A percentile compares a stretch with the other conserved stretches of the same genome.
phyloP scores from a whole-genome alignment of 2,113 vertebrate species.

The Corythornis cristatus region DNA sequence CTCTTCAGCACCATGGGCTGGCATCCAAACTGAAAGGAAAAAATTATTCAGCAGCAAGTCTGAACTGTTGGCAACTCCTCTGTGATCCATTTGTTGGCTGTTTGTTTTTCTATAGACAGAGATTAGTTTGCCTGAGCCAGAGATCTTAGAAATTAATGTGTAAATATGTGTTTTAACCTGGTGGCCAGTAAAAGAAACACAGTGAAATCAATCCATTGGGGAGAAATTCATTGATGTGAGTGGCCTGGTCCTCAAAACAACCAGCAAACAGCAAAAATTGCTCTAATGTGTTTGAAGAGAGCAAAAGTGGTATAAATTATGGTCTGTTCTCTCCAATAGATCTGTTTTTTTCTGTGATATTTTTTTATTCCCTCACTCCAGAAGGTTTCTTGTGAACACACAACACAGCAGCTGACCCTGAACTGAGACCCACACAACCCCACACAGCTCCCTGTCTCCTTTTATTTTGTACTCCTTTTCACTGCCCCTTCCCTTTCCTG shows the following conservation, averaged over 20 bases:
- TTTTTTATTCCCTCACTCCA: not conserved
- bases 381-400: not conserved
- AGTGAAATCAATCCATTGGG: conserved; percentile 31
- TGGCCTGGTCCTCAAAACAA: not conserved
- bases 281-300: not conserved
- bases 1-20: not conserved
- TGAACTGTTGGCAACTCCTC: conserved; percentile 39
- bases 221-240: not conserved
- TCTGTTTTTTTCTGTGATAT: not conserved
- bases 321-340: not conserved
- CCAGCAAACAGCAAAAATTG: not conserved
- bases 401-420: not conserved
- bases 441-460: not conserved
- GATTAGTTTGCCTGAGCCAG: conserved; percentile 49
- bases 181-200: conserved; percentile 40
- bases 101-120: conserved; percentile 52
- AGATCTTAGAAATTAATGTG: conserved; percentile 35
- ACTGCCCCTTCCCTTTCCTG: not conserved
- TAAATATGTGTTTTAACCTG: conserved; percentile 45
- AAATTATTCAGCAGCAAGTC: conserved; percentile 14
- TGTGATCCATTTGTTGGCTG: conserved; percentile 49
- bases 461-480: not conserved
- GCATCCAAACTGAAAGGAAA: conserved; percentile 37
- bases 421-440: not conserved
- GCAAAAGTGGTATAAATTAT: not conserved